Evolutionary conservation across 2,888 invertebrate genomes (phyloP), one percentile per base, ranked within the genome.

Genomic region (Catocala nupta): DNA sequence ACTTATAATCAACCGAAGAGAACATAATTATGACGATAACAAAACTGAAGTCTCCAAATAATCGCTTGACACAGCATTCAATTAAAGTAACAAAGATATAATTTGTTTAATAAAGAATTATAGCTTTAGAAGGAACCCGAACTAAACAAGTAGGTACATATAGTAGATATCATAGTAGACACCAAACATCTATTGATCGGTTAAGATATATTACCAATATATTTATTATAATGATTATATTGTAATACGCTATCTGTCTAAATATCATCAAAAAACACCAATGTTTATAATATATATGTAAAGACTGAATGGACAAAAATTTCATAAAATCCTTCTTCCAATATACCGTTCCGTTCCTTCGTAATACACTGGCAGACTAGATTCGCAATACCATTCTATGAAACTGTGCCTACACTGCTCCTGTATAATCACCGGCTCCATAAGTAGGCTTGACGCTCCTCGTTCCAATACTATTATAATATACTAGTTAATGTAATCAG

Each of bases 1-100:
- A n/a, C n/a, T n/a, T n/a, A 74, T 63, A 61, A 68, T 64, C 59
- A 75, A 75, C 68, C 48, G 55, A 61, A 47, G 33, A 36, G 43
- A 63, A 67, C 42, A 55, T 55, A 64, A 51, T n/a, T 55, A 36
- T 25, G 25, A 25, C 25, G 62, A 65, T 57, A 75, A 71, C 67
- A 74, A 67, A 71, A 71, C 48, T 43, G 52, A 51, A 69, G 49
- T 59, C 55, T 57, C 51, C 36, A 63, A 61, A 56, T 48, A 12
- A 16, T 51, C 64, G 36, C 36, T 39, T 45, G 47, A 62, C 49
- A 55, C 54, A 63, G 39, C 55, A 62, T 59, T 50, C 48, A 50
- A 55, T 58, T 12, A 57, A 49, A 50, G 34, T 55, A 59, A 65
- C 49, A 65, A 62, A 49, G 45, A 55, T 56, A 58, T 49, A 45